phyloP scores from a whole-genome alignment of 2,113 vertebrate genomes.

The Machaerirhynchus nigripectus region DNA sequence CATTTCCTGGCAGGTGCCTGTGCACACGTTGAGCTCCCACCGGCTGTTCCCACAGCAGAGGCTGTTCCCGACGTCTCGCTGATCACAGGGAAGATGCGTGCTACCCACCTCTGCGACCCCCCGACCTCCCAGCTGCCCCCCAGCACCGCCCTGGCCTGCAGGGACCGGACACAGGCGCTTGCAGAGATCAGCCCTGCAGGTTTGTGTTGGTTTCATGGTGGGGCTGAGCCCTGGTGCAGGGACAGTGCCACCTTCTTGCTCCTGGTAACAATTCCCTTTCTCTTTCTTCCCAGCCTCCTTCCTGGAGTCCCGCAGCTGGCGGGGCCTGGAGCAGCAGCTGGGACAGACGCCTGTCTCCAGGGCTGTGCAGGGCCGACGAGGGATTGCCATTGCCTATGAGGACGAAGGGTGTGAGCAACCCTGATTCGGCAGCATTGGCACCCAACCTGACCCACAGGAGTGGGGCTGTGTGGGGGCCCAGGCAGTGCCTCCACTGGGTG shows the following conservation, averaged over 20 bases:
- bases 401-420: constrained; percentile 74
- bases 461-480: fast-evolving
- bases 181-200: constrained; percentile 85
- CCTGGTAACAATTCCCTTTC: background rate
- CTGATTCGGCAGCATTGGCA: background rate
- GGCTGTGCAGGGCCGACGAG: constrained; percentile 84
- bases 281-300: constrained; percentile 80
- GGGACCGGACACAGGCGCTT: constrained; percentile 73
- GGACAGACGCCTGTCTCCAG: constrained; percentile 83
- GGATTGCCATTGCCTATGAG: constrained; percentile 95
- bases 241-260: background rate
- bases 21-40: constrained; percentile 77
- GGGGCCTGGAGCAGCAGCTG: constrained; percentile 85
- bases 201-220: background rate
- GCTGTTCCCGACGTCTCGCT: constrained; percentile 81
- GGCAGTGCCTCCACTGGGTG: background rate
- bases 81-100: constrained; percentile 85
- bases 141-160: constrained; percentile 72
- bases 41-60: constrained; percentile 20
- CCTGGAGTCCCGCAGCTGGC: constrained; percentile 88
- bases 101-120: background rate
- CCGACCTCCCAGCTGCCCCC: background rate
- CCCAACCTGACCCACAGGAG: background rate
- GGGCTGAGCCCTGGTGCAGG: background rate
- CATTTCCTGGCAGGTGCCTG: constrained; percentile 73